Conservation (phyloP, 1,140 invertebrate genomes). For the Venturia canescens region DNA sequence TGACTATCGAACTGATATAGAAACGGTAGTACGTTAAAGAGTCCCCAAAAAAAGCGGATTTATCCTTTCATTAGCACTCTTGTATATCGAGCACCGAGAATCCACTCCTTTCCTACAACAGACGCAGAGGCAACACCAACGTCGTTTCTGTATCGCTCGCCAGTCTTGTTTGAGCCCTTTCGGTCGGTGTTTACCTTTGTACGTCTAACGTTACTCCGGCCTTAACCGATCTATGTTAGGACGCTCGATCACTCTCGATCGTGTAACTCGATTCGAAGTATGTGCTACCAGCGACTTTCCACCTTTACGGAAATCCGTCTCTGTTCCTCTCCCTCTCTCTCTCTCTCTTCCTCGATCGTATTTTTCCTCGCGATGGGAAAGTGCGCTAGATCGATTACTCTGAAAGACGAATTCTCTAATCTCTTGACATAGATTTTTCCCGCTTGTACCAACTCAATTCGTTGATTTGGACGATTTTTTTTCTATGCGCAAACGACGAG, state of each 20-base stretch:
- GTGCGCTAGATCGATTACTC: no score
- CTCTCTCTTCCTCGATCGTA: no score
- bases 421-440: no score
- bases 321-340: background rate
- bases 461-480: no score
- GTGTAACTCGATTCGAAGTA: background rate
- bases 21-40: no score
- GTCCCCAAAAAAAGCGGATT: slow-evolving; percentile 47
- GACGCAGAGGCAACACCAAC: background rate
- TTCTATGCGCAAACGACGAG: no score
- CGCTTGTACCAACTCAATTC: no score
- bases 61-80: slow-evolving; percentile 70
- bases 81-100: slow-evolving; percentile 53
- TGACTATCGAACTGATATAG: background rate
- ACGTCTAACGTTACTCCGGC: background rate
- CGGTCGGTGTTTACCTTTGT: background rate
- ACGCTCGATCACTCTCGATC: background rate
- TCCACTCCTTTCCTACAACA: slow-evolving; percentile 31
- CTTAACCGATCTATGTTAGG: background rate
- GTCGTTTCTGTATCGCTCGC: background rate
- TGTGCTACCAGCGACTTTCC: background rate
- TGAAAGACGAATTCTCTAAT: no score
- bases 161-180: background rate
- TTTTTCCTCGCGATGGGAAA: no score
- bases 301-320: background rate